Evolutionary conservation across 1,140 invertebrate genomes (phyloP), one percentile per base, ranked within the genome.

Genomic region (Pseudachorutes palmiensis): DNA sequence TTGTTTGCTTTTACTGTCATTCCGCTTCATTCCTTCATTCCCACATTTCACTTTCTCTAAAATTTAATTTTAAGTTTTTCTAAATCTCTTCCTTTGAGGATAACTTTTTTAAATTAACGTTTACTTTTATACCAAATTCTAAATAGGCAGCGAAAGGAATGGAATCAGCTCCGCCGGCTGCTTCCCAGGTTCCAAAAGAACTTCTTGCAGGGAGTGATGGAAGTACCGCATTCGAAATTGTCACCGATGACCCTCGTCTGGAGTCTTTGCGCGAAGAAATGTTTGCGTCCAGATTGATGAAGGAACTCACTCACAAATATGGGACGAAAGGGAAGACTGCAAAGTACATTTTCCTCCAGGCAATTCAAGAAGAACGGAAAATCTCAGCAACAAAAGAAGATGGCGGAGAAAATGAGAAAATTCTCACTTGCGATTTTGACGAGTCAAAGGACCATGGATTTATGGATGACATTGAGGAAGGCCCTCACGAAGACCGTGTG

Each of bases 311-410:
- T 22, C n/a, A 22, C 5, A 58, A 58, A 29, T 22, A 12, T 29
- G 55, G 55, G n/a, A 12, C 55, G 5, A 29, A 29, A 24, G 55
- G 55, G 12, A 58, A 58, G 24, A 12, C 28, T 5, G 5, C 55
- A 22, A 58, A 58, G 22, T 58, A 5, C 55, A 58, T 58, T 58
- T 58, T 58, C 24, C 55, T 58, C 55, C 55, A 58, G 55, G 55
- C 55, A 22, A 12, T 58, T 58, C 5, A 58, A 22, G 55, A 22
- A 5, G 55, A 22, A 22, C 55, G 36, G 36, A 41, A 41, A 5
- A 19, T 19, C 19, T 41, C 36, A 55, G 9, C 51, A 14, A 22
- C 24, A 41, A 41, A 41, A 19, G 24, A 55, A 19, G 51, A 55
- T 55, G 51, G 24, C 3, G 3, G 3, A 14, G 9, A 26, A 24